Evolutionary conservation across 1,140 invertebrate genomes (phyloP).

Genomic region (Papilio dardanus): DNA sequence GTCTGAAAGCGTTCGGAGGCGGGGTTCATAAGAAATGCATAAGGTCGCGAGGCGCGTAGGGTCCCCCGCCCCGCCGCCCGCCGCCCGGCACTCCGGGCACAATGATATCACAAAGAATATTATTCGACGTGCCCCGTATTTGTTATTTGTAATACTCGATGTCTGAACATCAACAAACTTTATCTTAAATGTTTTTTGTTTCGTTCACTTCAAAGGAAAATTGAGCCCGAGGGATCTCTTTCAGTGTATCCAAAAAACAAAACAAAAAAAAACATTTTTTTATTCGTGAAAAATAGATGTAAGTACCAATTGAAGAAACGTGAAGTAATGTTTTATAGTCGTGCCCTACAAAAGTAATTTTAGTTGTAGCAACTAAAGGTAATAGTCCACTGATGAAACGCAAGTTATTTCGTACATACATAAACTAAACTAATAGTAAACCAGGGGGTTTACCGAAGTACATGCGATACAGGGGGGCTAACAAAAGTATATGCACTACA

Average conservation of each 20-base stretch:
- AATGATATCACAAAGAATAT: constrained; percentile 53
- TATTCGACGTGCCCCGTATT: constrained; percentile 37
- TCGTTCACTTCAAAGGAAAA: constrained; percentile 31
- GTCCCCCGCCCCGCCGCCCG: constrained; percentile 54
- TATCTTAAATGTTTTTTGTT: constrained; percentile 33
- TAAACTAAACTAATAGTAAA: background rate
- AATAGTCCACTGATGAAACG: too few relatives aligned
- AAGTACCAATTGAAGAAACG: background rate
- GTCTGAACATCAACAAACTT: constrained; percentile 31
- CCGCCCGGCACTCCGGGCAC: constrained; percentile 49
- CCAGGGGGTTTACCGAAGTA: too few relatives aligned
- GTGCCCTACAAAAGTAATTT: background rate
- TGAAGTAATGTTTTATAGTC: background rate
- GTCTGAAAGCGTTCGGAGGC: constrained; percentile 69
- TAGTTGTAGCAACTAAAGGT: background rate
- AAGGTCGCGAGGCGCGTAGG: constrained; percentile 59
- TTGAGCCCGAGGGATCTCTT: constrained; percentile 25
- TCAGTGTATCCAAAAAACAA: background rate
- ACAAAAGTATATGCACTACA: too few relatives aligned
- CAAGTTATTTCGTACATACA: too few relatives aligned
- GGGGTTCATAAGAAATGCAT: constrained; percentile 74
- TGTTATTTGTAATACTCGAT: constrained; percentile 33
- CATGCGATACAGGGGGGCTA: too few relatives aligned
- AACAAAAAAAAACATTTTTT: constrained; percentile 8
- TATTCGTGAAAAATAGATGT: constrained; percentile 9